These are phyloP conservation scores for Alouatta palliata DNA, from an alignment of 2,113 vertebrate species.

Conservation along the genomic window DNA sequence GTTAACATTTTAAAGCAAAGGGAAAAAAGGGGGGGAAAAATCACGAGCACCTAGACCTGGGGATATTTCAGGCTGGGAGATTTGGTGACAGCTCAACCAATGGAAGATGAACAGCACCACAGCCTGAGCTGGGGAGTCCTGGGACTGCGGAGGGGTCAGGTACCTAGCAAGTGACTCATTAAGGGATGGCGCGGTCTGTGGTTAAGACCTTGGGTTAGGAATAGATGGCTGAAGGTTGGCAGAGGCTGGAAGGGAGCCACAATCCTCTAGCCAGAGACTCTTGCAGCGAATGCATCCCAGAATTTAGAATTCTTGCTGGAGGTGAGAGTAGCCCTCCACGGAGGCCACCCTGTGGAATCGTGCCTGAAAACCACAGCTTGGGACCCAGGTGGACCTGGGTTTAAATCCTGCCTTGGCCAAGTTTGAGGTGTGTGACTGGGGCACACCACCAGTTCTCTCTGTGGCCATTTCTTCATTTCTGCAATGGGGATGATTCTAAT, in stretches of 20 bases:
- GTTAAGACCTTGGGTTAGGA: not conserved
- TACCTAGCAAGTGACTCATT: not conserved
- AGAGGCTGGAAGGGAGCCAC: not conserved
- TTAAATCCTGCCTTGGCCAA: no score
- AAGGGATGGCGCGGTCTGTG: accelerated
- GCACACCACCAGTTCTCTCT: accelerated
- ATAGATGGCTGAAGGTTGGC: not conserved
- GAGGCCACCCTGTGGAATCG: not conserved
- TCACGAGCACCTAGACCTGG: not conserved
- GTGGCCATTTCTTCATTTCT: not conserved
- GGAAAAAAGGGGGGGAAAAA: accelerated
- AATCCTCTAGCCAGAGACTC: accelerated
- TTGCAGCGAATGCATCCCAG: accelerated
- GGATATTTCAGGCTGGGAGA: not conserved
- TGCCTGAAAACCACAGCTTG: not conserved
- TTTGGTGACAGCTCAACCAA: not conserved
- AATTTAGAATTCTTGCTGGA: not conserved
- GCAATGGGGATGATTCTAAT: accelerated
- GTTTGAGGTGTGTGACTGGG: not conserved
- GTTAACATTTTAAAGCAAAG: constrained; percentile 53
- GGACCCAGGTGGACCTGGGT: not conserved
- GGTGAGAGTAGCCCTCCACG: no score
- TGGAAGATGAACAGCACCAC: not conserved
- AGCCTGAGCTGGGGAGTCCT: accelerated
- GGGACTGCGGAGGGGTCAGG: accelerated